Conservation (phyloP, 1,140 invertebrate genomes). For the Euwallacea fornicatus region DNA sequence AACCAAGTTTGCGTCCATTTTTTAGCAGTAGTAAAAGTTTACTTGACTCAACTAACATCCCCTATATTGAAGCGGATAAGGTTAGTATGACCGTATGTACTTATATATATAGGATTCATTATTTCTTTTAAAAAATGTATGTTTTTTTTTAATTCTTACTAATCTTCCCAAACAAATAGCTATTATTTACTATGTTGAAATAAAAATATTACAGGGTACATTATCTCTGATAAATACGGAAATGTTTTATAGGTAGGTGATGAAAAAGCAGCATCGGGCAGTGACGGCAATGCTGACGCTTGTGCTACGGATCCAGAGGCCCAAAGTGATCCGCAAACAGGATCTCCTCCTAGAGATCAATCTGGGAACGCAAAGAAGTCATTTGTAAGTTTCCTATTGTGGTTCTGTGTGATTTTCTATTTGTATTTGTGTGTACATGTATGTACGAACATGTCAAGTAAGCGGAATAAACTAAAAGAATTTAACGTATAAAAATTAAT, state of each 20-base stretch:
- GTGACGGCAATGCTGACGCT: constrained; percentile 52
- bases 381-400: neutral
- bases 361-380: constrained; percentile 12
- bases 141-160: too few relatives aligned
- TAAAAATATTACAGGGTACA: too few relatives aligned
- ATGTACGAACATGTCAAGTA: too few relatives aligned
- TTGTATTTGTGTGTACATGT: too few relatives aligned
- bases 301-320: constrained; percentile 51
- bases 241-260: constrained; percentile 35
- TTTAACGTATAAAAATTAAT: too few relatives aligned
- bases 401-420: too few relatives aligned
- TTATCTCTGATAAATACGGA: too few relatives aligned
- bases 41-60: constrained; percentile 48
- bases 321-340: constrained; percentile 51
- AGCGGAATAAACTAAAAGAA: too few relatives aligned
- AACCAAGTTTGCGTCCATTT: constrained; percentile 91
- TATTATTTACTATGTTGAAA: too few relatives aligned
- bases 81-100: constrained; percentile 22
- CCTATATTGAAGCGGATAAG: constrained; percentile 43
- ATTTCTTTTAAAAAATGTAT: too few relatives aligned
- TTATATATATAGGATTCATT: too few relatives aligned
- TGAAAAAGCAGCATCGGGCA: constrained; percentile 46
- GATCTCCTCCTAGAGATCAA: constrained; percentile 51
- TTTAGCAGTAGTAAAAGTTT: constrained; percentile 88
- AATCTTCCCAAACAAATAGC: too few relatives aligned